A percentile compares a stretch with the other conserved stretches of the same genome.
Conservation (phyloP, 2,113 vertebrate genomes). For the Dinomys branickii region DNA sequence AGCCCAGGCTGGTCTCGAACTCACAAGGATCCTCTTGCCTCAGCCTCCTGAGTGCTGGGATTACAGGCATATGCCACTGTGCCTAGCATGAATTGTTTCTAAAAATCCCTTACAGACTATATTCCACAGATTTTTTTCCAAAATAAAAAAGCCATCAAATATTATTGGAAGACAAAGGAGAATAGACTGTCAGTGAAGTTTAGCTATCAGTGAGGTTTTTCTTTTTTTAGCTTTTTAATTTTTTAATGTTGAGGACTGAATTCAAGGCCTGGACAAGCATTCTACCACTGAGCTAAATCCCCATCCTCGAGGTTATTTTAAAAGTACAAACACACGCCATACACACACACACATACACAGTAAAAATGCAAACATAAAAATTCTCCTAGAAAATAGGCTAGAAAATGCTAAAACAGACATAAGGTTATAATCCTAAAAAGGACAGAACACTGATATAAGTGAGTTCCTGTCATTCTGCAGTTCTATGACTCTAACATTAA, state of each 20-base stretch:
- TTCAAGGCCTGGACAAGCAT: background rate
- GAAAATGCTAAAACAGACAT: background rate
- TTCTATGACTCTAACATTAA: slow-evolving; percentile 16
- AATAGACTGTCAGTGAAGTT: background rate
- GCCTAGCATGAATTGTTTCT: background rate
- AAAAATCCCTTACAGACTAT: background rate
- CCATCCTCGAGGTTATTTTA: background rate
- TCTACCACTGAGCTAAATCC: background rate
- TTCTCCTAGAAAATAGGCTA: background rate
- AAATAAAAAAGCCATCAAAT: slow-evolving; percentile 24
- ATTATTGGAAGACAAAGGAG: background rate
- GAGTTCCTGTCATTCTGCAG: background rate
- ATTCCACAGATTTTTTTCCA: background rate
- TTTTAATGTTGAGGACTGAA: background rate
- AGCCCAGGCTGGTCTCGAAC: too few species aligned
- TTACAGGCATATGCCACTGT: too few species aligned
- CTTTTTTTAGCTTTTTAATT: background rate
- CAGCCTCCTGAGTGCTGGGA: too few species aligned
- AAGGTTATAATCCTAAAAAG: background rate
- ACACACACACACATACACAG: background rate
- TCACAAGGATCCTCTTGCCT: too few species aligned
- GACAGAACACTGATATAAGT: background rate
- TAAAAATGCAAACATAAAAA: background rate
- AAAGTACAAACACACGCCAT: background rate
- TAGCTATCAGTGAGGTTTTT: background rate